Evolutionary conservation across 2,113 vertebrate species (phyloP).

Genomic region (Pomatorhinus ruficollis): DNA sequence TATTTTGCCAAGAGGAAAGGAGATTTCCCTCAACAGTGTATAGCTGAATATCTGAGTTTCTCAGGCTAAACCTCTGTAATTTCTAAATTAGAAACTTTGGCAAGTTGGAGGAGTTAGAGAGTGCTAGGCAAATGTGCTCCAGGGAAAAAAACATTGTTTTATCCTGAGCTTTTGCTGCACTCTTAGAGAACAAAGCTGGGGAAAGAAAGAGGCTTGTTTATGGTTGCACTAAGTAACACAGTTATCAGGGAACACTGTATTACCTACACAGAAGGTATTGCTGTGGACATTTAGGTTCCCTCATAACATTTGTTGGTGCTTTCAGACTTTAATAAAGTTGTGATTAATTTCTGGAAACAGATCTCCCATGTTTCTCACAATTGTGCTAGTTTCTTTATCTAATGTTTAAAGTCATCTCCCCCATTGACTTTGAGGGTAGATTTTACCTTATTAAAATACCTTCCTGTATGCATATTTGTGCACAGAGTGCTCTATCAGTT

Average conservation of each 20-base stretch:
- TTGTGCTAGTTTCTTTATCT: background rate
- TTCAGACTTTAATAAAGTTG: background rate
- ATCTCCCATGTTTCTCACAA: background rate
- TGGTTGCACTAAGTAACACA: background rate
- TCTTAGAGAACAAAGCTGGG: background rate
- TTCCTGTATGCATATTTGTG: background rate
- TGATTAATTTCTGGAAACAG: background rate
- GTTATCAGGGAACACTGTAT: background rate
- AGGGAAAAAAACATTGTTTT: constrained; percentile 12
- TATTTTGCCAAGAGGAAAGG: constrained; percentile 31
- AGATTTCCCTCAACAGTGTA: background rate
- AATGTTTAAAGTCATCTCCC: background rate
- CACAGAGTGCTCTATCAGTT: background rate
- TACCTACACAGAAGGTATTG: background rate
- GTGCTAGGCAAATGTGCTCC: background rate
- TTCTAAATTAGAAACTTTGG: constrained; percentile 24
- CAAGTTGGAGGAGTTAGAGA: background rate
- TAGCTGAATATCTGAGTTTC: background rate
- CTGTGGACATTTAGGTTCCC: background rate
- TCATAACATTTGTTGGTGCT: background rate
- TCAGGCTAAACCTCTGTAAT: constrained; percentile 16
- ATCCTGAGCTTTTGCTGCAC: background rate
- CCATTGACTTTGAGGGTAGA: background rate
- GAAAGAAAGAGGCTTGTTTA: background rate
- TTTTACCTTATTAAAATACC: background rate